phyloP scores from a whole-genome alignment of 1,140 invertebrate genomes.

The Drosophila bifasciata region DNA sequence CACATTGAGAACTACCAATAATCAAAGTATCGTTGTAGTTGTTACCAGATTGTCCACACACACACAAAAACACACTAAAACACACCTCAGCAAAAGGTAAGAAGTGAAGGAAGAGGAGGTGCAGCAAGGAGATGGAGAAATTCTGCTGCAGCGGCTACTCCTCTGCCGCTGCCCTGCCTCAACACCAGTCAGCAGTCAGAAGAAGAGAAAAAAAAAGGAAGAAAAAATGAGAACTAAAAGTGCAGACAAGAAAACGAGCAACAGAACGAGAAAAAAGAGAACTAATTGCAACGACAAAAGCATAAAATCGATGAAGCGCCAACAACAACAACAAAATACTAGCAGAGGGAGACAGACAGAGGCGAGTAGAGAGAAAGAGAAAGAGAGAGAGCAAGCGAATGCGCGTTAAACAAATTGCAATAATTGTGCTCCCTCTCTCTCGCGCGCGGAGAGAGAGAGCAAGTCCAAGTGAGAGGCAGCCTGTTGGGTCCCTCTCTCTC shows the following conservation, averaged over 20 bases:
- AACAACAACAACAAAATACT: slow-evolving; percentile 58
- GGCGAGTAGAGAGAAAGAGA: slow-evolving; percentile 3
- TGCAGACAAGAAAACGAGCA: slow-evolving; percentile 59
- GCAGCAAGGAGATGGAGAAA: slow-evolving; percentile 7
- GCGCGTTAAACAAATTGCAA: slow-evolving; percentile 74
- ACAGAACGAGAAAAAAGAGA: slow-evolving; percentile 63
- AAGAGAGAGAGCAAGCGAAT: slow-evolving; percentile 44
- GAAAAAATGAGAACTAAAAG: slow-evolving; percentile 50
- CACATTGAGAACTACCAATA: slow-evolving; percentile 25
- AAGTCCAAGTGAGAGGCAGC: slow-evolving; percentile 41
- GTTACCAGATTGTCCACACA: slow-evolving; percentile 50
- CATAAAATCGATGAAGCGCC: slow-evolving; percentile 78
- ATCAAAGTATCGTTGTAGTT: slow-evolving; percentile 45
- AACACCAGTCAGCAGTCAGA: slow-evolving; percentile 41
- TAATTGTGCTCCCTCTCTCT: slow-evolving; percentile 37
- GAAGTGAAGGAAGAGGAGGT: background rate
- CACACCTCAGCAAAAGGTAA: slow-evolving; percentile 1
- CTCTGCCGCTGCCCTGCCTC: slow-evolving; percentile 20
- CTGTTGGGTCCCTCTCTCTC: no score
- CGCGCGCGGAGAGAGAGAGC: slow-evolving; percentile 12
- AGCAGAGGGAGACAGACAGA: slow-evolving; percentile 15
- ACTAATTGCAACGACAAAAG: slow-evolving; percentile 79
- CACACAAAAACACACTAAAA: slow-evolving; percentile 16
- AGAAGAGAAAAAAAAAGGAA: slow-evolving; percentile 24
- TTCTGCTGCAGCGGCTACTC: background rate